Conservation (phyloP, 2,888 invertebrate genomes). For the Apeira syringaria region DNA sequence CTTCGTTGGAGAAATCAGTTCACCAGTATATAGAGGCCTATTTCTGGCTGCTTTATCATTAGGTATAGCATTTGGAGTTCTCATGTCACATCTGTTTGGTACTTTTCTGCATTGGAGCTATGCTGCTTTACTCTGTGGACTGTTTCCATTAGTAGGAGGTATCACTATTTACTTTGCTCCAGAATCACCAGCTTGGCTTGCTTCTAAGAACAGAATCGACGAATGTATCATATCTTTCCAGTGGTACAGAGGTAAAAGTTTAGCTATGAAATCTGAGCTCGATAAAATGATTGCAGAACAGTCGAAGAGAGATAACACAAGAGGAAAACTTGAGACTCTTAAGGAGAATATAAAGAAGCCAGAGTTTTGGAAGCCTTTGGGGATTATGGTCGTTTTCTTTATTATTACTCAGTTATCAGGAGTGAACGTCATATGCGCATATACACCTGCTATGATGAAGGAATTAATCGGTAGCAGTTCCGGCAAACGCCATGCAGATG, state of each 20-base stretch:
- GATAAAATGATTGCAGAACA: conserved; percentile 72
- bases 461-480: conserved; percentile 77
- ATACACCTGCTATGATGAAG: conserved; percentile 86
- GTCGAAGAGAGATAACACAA: conserved; percentile 52
- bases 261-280: conserved; percentile 74
- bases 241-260: conserved; percentile 83
- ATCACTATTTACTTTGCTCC: conserved; percentile 83
- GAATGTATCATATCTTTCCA: conserved; percentile 84
- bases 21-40: conserved; percentile 85
- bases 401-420: conserved; percentile 87
- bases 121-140: conserved; percentile 80
- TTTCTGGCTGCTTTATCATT: conserved; percentile 85
- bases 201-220: conserved; percentile 81
- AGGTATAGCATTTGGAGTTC: conserved; percentile 85
- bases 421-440: conserved; percentile 88
- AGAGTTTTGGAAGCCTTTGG: conserved; percentile 85
- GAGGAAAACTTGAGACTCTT: conserved; percentile 60
- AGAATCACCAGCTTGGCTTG: conserved; percentile 88
- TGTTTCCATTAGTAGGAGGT: conserved; percentile 79
- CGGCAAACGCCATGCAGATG: conserved; percentile 78
- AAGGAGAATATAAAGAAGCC: conserved; percentile 70
- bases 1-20: conserved; percentile 84
- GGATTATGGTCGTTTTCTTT: conserved; percentile 86
- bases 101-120: conserved; percentile 85
- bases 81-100: conserved; percentile 86